phyloP scores from a whole-genome alignment of 2,797 vertebrate genomes.

The Crax fasciolata region DNA sequence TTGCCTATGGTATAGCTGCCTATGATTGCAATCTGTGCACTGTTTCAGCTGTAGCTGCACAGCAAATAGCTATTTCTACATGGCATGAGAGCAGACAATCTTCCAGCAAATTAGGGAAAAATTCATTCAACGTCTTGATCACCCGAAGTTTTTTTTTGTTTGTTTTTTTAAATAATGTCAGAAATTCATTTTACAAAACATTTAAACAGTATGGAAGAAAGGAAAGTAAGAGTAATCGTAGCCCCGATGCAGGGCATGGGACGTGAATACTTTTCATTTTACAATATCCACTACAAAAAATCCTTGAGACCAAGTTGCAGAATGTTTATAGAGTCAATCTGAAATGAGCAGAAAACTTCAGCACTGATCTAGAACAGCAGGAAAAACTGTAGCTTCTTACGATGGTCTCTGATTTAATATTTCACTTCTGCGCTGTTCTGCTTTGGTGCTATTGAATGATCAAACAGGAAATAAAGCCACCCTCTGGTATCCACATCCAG shows the following conservation, averaged over 20 bases:
- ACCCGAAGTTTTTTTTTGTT: no score
- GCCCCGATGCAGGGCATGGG: not conserved
- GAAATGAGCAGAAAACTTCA: not conserved
- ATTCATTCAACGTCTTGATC: not conserved
- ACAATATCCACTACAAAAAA: not conserved
- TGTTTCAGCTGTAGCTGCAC: not conserved
- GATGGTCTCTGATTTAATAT: not conserved
- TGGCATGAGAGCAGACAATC: not conserved
- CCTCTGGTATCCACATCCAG: not conserved
- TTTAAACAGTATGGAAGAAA: not conserved
- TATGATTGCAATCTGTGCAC: not conserved
- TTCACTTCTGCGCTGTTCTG: slow-evolving; percentile 28
- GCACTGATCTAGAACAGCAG: not conserved
- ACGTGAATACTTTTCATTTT: not conserved
- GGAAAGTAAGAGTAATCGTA: not conserved
- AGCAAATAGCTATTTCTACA: not conserved
- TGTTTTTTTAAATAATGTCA: not conserved
- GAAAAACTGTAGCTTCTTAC: not conserved
- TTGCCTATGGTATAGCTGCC: accelerated
- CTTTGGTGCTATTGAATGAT: not conserved
- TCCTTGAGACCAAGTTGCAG: not conserved
- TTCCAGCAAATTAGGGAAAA: not conserved
- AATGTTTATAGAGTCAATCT: slow-evolving; percentile 18
- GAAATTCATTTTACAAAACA: not conserved
- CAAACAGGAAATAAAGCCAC: not conserved